These are phyloP conservation scores for Odontesthes bonariensis DNA, from an alignment of 2,113 vertebrate genomes.

Conservation along the genomic window DNA sequence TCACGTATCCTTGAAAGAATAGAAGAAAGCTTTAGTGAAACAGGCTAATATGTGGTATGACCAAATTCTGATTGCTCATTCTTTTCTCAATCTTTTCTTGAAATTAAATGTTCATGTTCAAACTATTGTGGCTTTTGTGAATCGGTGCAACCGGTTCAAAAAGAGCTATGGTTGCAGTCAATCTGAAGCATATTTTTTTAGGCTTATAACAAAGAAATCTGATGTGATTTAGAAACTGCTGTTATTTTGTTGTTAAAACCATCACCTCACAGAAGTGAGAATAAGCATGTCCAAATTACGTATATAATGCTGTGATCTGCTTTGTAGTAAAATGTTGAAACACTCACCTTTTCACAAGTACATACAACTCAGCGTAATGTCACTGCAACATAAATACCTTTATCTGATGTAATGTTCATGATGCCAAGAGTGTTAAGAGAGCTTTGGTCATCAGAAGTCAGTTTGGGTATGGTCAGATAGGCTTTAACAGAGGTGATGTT, in stretches of 20 bases:
- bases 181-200: background rate
- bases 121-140: too few relatives aligned
- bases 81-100: background rate
- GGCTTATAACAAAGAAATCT: background rate
- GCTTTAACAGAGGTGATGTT: conserved; percentile 85
- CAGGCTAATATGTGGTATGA: background rate
- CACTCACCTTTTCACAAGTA: too few relatives aligned
- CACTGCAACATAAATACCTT: background rate
- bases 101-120: too few relatives aligned
- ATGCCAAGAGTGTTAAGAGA: conserved; percentile 83
- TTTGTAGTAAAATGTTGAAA: too few relatives aligned
- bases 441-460: conserved; percentile 80
- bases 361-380: background rate
- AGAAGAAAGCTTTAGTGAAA: background rate
- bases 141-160: too few relatives aligned
- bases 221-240: background rate
- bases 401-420: conserved; percentile 87
- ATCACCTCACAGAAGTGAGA: background rate
- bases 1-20: conserved; percentile 82
- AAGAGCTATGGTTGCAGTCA: background rate
- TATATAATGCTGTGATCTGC: too few relatives aligned
- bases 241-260: background rate
- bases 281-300: background rate
- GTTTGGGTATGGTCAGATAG: conserved; percentile 86
- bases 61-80: too few relatives aligned